Evolutionary conservation across 2,113 vertebrate species (phyloP).

Genomic region (Pelecanoides urinatrix): DNA sequence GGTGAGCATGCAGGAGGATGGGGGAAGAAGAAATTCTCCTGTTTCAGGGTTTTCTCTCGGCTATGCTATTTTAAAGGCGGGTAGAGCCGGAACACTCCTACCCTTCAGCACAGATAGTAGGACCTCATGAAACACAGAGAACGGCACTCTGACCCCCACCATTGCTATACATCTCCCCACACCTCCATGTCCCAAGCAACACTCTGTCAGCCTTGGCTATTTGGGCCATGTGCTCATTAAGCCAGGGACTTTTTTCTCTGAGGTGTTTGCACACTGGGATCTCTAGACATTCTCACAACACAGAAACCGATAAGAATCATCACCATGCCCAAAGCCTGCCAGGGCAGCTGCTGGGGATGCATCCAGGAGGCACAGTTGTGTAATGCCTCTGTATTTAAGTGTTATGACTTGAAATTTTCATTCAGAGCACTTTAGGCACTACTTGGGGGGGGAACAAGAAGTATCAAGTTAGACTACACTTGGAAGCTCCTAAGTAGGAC

Average conservation of each 20-base stretch:
- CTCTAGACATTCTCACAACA: background rate
- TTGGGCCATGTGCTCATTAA: rapidly evolving
- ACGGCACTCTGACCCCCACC: background rate
- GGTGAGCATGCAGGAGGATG: background rate
- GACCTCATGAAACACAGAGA: background rate
- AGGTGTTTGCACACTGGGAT: background rate
- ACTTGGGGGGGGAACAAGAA: background rate
- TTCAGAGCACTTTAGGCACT: background rate
- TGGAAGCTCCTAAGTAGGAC: background rate
- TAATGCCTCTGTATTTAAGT: background rate
- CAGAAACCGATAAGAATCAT: background rate
- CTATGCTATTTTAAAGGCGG: background rate
- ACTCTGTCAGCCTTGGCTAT: background rate
- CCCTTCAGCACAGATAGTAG: background rate
- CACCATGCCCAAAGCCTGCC: background rate
- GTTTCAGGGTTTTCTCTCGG: background rate
- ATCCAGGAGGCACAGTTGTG: background rate
- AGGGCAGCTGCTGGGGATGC: background rate
- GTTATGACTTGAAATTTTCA: background rate
- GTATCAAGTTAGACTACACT: background rate
- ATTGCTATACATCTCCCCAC: background rate
- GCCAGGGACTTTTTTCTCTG: rapidly evolving
- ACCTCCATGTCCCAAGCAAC: background rate
- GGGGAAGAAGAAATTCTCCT: background rate
- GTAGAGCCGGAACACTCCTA: background rate